Evolutionary conservation across 2,113 vertebrate species (phyloP).

Genomic region (Cyprinodon brontotheroides): DNA sequence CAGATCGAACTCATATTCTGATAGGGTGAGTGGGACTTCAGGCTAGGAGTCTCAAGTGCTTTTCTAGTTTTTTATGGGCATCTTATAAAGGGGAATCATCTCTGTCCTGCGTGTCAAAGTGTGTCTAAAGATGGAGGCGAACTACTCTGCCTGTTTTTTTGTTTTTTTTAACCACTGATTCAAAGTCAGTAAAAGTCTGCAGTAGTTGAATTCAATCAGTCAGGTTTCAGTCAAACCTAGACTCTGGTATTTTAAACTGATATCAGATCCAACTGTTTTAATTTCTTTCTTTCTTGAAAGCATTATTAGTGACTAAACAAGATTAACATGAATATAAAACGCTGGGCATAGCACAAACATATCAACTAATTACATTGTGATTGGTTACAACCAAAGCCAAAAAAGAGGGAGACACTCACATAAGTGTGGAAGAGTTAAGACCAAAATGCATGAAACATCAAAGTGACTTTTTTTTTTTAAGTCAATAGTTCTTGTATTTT

Average conservation of each 20-base stretch:
- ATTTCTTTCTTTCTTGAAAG: not conserved
- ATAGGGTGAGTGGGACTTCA: no score
- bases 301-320: no score
- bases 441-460: not conserved
- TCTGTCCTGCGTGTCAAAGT: not conserved
- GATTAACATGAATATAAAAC: no score
- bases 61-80: not conserved
- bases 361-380: not conserved
- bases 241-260: no score
- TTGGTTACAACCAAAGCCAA: no score
- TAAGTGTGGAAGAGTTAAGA: not conserved
- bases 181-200: not conserved
- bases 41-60: no score
- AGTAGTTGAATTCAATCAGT: not conserved
- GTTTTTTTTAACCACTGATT: not conserved
- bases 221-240: not conserved
- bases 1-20: no score
- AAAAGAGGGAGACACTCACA: not conserved
- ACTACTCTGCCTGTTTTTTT: not conserved
- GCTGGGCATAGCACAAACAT: no score
- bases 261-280: not conserved
- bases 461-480: not conserved
- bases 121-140: no score
- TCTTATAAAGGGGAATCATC: not conserved
- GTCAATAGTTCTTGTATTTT: no score